Base-by-base conservation (phyloP, 2,797 vertebrate species). In the Hephaestus fuliginosus region DNA sequence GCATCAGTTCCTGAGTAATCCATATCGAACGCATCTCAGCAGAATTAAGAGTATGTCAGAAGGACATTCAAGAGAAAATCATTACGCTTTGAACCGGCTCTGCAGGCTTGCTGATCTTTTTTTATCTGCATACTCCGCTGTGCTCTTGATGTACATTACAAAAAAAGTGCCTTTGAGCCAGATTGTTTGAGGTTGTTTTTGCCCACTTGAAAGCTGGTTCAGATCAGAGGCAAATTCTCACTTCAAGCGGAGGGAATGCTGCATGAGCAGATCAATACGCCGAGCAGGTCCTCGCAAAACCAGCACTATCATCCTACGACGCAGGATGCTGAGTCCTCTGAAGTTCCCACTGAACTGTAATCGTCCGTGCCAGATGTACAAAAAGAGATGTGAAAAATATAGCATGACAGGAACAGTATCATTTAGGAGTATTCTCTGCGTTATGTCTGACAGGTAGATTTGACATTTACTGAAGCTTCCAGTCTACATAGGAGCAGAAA, bases 251-350 rank as follows among this genome's bases (percentile, higher is more conserved):
- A 68, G 77, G 74, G 82, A 90, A 80, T 68, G 77, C 83, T 86
- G 73, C 77, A 85, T 70, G 82, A 86, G 81, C 81, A 80, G 82
- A 88, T 92, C 88, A 90, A 91, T 88, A 87, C 86, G 43, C 57
- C n/a, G 67, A 78, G 60, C 11, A 15, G 44, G 33, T 57, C 72
- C 48, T 62, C 20, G 9, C 68, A 43, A 73, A 84, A 74, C 44
- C 76, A 71, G 67, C 80, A 52, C 28, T 44, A 72, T 73, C 68
- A 39, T 73, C 76, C 76, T 57, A 74, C 30, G 12, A 74, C 72
- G 33, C 84, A 76, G 70, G 48, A 69, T 17, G 79, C 69, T 63
- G 74, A 80, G 55, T 60, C 63, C 53, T 85, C 77, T 88, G 73
- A 85, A 71, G 78, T 81, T 80, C 73, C 66, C 57, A 46, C 78